A percentile compares a stretch with the other conserved stretches of the same genome.
These are phyloP conservation scores for Holocentrus rufus DNA, from an alignment of 2,797 vertebrate species.

Conservation along the genomic window DNA sequence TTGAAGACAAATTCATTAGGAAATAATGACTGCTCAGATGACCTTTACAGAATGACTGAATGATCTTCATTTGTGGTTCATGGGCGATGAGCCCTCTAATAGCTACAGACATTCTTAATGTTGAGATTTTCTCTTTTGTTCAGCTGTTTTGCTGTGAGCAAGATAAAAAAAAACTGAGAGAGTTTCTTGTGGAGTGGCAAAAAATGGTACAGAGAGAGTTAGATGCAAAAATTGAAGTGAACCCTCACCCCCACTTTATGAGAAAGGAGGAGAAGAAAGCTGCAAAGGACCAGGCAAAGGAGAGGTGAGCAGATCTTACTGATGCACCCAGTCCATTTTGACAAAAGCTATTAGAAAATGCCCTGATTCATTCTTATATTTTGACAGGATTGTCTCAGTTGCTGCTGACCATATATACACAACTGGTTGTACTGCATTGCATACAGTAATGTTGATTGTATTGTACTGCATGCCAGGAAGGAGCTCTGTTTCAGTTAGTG, in stretches of 20 bases:
- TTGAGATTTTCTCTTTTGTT: constrained; percentile 38
- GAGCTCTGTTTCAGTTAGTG: constrained; percentile 9
- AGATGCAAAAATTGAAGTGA: constrained; percentile 53
- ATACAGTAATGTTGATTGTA: constrained; percentile 16
- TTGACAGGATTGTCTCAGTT: not conserved
- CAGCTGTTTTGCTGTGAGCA: constrained; percentile 53
- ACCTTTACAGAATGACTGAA: constrained; percentile 37
- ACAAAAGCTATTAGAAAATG: constrained; percentile 13
- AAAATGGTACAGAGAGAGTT: constrained; percentile 37
- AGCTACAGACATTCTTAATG: constrained; percentile 9
- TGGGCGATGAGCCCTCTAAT: not conserved
- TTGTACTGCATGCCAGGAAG: not conserved
- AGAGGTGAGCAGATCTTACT: constrained; percentile 47
- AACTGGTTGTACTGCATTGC: constrained; percentile 12
- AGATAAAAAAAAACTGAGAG: constrained; percentile 57
- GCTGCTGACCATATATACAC: not conserved
- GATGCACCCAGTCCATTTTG: constrained; percentile 5
- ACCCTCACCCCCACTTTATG: constrained; percentile 31
- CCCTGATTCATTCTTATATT: constrained; percentile 12
- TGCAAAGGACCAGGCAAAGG: constrained; percentile 16
- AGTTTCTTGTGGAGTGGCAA: constrained; percentile 43
- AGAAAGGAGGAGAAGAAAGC: constrained; percentile 45
- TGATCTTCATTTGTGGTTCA: constrained; percentile 36
- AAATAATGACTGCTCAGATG: constrained; percentile 38
- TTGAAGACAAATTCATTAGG: constrained; percentile 47